Conservation (phyloP, 2,888 invertebrate species). For the Polyommatus icarus region DNA sequence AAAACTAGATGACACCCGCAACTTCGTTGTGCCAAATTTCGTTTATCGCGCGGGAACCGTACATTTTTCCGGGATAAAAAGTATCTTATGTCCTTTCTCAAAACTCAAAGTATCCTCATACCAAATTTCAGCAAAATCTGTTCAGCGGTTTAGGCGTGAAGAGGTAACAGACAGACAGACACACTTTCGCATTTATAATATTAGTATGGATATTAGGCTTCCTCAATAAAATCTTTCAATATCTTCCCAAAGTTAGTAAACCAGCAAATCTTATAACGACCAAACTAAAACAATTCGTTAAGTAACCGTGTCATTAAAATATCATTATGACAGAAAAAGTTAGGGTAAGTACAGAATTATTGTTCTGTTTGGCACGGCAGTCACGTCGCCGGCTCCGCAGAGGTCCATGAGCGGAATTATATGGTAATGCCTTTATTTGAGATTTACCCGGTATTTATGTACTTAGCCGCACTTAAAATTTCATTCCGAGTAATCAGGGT, state of each 20-base stretch:
- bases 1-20: too few relatives aligned
- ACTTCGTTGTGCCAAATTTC: too few relatives aligned
- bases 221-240: not conserved
- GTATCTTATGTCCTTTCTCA: too few relatives aligned
- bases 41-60: too few relatives aligned
- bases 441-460: conserved; percentile 32
- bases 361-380: conserved; percentile 39
- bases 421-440: conserved; percentile 46
- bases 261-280: not conserved
- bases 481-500: not conserved
- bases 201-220: too few relatives aligned
- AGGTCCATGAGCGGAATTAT: conserved; percentile 44
- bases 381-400: conserved; percentile 39
- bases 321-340: conserved; percentile 28
- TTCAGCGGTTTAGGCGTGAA: too few relatives aligned
- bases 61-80: too few relatives aligned
- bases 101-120: too few relatives aligned
- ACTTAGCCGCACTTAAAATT: not conserved
- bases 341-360: not conserved
- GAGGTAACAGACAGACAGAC: too few relatives aligned
- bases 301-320: conserved; percentile 29
- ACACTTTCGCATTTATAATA: too few relatives aligned
- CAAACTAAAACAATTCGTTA: not conserved
- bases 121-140: too few relatives aligned
- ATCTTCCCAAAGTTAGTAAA: not conserved